These are phyloP conservation scores for Monodelphis domestica DNA, from an alignment of 2,797 vertebrate species.

Conservation along the genomic window DNA sequence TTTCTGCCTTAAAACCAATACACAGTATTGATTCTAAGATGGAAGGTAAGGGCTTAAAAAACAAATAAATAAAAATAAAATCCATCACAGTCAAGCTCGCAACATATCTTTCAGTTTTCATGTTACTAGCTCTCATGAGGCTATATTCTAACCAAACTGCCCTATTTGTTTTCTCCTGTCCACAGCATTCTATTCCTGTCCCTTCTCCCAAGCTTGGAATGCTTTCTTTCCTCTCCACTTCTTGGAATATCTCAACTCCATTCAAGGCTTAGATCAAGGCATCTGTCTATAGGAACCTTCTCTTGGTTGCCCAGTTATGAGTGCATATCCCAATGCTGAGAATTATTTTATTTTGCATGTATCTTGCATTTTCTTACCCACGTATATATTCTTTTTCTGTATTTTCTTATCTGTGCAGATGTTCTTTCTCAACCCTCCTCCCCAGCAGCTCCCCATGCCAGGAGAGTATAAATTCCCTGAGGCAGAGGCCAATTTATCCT, in stretches of 20 bases:
- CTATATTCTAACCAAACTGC: fast-evolving
- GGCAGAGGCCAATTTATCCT: background rate
- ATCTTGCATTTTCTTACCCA: background rate
- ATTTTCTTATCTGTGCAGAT: background rate
- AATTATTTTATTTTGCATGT: background rate
- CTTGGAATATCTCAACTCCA: background rate
- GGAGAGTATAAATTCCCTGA: background rate
- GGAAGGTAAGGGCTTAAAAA: too few relatives aligned
- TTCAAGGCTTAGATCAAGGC: background rate
- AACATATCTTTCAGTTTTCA: background rate
- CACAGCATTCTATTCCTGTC: background rate
- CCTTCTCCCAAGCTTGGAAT: background rate
- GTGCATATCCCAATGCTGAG: background rate
- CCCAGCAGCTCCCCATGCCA: background rate
- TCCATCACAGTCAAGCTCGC: too few relatives aligned
- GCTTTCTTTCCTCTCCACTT: background rate
- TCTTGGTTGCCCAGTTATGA: background rate
- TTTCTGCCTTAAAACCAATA: too few relatives aligned
- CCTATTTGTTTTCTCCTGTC: background rate
- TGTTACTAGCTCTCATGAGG: background rate
- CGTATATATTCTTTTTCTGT: background rate
- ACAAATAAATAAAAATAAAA: too few relatives aligned
- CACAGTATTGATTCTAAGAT: too few relatives aligned
- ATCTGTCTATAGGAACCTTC: background rate
- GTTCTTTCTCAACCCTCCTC: background rate